Evolutionary conservation across 64 coral and sea anemone genomes (phyloP).

Genomic region (Montipora foliosa): DNA sequence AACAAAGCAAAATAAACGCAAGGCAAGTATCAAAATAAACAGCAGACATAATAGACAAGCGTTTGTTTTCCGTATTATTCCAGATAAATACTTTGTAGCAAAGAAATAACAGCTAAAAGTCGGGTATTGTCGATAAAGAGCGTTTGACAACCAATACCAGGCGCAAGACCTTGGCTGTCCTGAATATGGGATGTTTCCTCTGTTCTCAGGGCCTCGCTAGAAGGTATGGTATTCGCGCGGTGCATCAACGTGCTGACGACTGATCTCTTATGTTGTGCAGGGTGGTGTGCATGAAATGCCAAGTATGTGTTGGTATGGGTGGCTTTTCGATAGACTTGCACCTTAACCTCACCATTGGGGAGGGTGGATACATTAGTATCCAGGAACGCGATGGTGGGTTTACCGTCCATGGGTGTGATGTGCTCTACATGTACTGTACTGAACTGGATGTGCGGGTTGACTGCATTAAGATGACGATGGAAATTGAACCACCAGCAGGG

Average conservation of each 20-base stretch:
- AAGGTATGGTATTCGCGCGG: background rate
- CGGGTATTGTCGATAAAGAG: too few relatives aligned
- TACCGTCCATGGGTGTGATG: background rate
- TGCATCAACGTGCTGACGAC: background rate
- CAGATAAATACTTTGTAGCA: too few relatives aligned
- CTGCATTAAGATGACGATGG: background rate
- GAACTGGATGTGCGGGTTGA: conserved; percentile 3
- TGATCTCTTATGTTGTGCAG: background rate
- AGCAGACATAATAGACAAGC: too few relatives aligned
- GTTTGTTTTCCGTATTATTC: too few relatives aligned
- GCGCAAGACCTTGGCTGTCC: background rate
- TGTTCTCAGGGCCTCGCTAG: background rate
- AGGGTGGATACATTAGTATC: background rate
- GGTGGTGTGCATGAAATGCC: background rate
- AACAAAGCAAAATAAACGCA: too few relatives aligned
- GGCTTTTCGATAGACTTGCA: background rate
- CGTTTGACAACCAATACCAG: too few relatives aligned
- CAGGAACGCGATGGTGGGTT: background rate
- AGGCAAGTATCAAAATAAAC: too few relatives aligned
- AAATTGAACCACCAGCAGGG: background rate
- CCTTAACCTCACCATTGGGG: background rate
- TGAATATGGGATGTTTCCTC: too few relatives aligned
- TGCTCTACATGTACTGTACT: background rate
- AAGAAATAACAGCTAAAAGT: too few relatives aligned
- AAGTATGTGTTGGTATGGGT: conserved; percentile 1